Evolutionary conservation across 2,797 vertebrate genomes (phyloP).

Genomic region (Sebastes jordani): DNA sequence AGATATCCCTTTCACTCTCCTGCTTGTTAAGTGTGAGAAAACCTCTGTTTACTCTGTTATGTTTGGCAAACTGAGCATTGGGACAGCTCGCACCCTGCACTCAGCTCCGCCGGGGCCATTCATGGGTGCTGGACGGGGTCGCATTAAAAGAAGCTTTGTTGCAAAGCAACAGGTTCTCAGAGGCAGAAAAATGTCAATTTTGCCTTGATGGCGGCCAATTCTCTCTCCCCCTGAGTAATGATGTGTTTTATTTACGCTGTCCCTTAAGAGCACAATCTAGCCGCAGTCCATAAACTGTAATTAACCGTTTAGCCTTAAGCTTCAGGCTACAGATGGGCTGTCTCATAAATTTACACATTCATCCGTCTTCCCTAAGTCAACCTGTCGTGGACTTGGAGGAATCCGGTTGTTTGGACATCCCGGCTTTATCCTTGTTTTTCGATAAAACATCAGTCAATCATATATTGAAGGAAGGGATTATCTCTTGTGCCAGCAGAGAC

Average conservation of each 20-base stretch:
- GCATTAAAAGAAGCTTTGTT: slow-evolving; percentile 87
- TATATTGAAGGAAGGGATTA: slow-evolving; percentile 64
- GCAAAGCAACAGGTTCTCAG: slow-evolving; percentile 88
- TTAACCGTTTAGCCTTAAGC: slow-evolving; percentile 83
- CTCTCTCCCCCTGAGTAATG: slow-evolving; percentile 77
- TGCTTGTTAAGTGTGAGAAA: slow-evolving; percentile 80
- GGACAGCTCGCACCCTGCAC: slow-evolving; percentile 71
- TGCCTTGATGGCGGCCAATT: slow-evolving; percentile 70
- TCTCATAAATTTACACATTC: slow-evolving; percentile 77
- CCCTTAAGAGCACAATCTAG: slow-evolving; percentile 78
- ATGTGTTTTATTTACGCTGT: slow-evolving; percentile 86
- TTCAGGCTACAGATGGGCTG: slow-evolving; percentile 76
- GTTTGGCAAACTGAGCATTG: slow-evolving; percentile 77
- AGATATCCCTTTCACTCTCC: slow-evolving; percentile 67
- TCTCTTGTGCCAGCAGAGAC: slow-evolving; percentile 67
- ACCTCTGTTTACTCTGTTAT: slow-evolving; percentile 79
- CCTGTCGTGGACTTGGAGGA: slow-evolving; percentile 70
- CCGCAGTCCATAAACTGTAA: slow-evolving; percentile 79
- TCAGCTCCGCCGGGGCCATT: slow-evolving; percentile 74
- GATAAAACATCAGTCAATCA: slow-evolving; percentile 47
- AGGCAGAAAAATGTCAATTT: slow-evolving; percentile 86
- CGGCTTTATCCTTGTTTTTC: slow-evolving; percentile 24
- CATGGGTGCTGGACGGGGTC: slow-evolving; percentile 72
- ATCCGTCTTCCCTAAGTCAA: slow-evolving; percentile 76
- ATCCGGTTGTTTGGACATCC: slow-evolving; percentile 57